Percentiles rank a stretch among this genome's conserved stretches.
These are phyloP conservation scores for Zeugodacus cucurbitae DNA, from an alignment of 1,140 invertebrate species.

Conservation along the genomic window DNA sequence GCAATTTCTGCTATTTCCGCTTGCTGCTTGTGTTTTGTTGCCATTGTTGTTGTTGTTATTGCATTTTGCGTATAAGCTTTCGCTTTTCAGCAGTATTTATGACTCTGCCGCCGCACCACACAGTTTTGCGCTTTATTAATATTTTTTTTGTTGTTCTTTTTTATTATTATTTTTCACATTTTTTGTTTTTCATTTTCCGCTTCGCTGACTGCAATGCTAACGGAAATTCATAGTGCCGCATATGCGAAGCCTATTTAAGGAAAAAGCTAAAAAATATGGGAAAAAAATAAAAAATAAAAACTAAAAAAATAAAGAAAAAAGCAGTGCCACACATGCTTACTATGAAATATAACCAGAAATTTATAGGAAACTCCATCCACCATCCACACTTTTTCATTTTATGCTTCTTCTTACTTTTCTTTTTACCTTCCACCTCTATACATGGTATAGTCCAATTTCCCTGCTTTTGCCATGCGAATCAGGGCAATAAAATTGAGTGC, in stretches of 20 bases:
- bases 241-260: neutral
- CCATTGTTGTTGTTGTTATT: neutral
- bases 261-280: neutral
- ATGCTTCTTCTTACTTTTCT: neutral
- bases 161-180: neutral
- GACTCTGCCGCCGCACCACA: neutral
- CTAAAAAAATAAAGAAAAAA: neutral
- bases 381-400: neutral
- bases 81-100: neutral
- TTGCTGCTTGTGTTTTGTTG: neutral
- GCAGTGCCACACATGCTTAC: neutral
- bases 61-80: neutral
- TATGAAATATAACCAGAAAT: neutral
- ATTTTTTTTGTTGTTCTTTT: neutral
- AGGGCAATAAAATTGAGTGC: conserved; percentile 23
- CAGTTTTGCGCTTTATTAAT: neutral
- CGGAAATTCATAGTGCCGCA: neutral
- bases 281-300: neutral
- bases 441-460: neutral
- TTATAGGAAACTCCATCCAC: neutral
- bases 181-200: neutral
- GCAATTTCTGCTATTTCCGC: neutral
- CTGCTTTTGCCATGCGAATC: neutral
- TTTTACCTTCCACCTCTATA: neutral
- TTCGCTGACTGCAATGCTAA: neutral